Base-by-base conservation (phyloP, 2,888 invertebrate species). In the Xanthorhoe spadicearia region DNA sequence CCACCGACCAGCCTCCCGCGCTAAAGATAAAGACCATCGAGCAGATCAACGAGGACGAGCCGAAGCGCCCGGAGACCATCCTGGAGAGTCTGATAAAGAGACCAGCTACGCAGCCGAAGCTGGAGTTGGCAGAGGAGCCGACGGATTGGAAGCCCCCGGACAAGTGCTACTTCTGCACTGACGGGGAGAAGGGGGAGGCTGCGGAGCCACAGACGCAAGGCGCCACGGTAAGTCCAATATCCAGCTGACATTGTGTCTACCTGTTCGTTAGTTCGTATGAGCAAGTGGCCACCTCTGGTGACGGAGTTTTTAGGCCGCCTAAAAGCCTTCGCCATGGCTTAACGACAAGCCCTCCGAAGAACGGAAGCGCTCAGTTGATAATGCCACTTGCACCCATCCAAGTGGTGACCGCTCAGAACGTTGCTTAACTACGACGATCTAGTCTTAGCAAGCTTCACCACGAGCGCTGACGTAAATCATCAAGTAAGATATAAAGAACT, bases 141-240 rank as follows among this genome's bases (percentile, higher is more conserved):
- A 86, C 94, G 84, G 97, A 97, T 88, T 97, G 97, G 97, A 96
- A 95, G 88, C 97, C 97, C 78, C 94, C 96, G 87, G 96, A 96
- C 87, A 96, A 97, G 94, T 97, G 97, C 92, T 95, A 96, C 94
- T 97, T 97, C 92, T 97, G 97, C 90, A 95, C 91, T 75, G 92
- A 92, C 81, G 92, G 89, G 68, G 90, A 89, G 4, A 69, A 72
- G 66, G 77, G 83, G 59, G 88, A 83, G 56, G 74, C 74, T 23
- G 76, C 80, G 28, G 81, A 82, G 58, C 83, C 83, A 62, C 79
- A 77, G 67, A 76, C 80, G 63, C 77, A 77, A 65, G 80, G 81
- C 48, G 79, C 86, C 48, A 77, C 82, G 74, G 86, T 85, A 60
- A 85, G 86, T 77, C 61, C 13, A 13, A 4, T 43, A 13, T n/a